Conservation (phyloP, 2,113 vertebrate genomes). For the Perca flavescens region DNA sequence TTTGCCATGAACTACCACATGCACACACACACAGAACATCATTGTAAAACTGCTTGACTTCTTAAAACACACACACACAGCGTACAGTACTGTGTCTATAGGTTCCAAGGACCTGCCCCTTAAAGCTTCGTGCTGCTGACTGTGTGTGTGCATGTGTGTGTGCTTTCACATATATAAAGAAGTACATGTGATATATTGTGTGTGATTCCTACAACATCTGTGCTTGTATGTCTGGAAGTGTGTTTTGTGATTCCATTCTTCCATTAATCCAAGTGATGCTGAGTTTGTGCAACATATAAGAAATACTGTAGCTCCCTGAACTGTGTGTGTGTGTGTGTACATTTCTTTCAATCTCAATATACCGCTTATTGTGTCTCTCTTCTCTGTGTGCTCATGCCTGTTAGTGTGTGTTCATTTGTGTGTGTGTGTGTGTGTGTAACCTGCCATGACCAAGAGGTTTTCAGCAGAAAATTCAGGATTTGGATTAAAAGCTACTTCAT, state of each 20-base stretch:
- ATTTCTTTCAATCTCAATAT: conserved; percentile 11
- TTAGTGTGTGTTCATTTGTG: conserved; percentile 27
- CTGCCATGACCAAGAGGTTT: conserved; percentile 73
- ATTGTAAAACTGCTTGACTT: neutral
- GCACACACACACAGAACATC: neutral
- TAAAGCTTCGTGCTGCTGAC: conserved; percentile 30
- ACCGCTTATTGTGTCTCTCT: conserved; percentile 25
- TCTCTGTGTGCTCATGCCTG: conserved; percentile 37
- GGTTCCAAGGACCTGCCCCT: conserved; percentile 30
- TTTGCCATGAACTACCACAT: neutral
- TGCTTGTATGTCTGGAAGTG: conserved; percentile 53
- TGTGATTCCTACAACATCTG: conserved; percentile 38
- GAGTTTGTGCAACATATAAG: conserved; percentile 70
- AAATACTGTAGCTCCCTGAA: conserved; percentile 59
- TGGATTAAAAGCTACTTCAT: conserved; percentile 82
- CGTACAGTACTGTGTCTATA: neutral
- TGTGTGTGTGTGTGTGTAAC: conserved; percentile 38
- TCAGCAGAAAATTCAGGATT: conserved; percentile 75
- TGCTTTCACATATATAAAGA: conserved; percentile 44
- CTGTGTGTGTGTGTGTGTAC: conserved; percentile 30
- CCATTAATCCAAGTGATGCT: conserved; percentile 75
- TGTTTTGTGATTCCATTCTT: conserved; percentile 65
- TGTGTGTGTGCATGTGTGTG: conserved; percentile 47
- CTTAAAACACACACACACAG: neutral
- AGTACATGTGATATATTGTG: conserved; percentile 36